phyloP scores from a whole-genome alignment of 2,797 vertebrate genomes.

The Picus viridis region DNA sequence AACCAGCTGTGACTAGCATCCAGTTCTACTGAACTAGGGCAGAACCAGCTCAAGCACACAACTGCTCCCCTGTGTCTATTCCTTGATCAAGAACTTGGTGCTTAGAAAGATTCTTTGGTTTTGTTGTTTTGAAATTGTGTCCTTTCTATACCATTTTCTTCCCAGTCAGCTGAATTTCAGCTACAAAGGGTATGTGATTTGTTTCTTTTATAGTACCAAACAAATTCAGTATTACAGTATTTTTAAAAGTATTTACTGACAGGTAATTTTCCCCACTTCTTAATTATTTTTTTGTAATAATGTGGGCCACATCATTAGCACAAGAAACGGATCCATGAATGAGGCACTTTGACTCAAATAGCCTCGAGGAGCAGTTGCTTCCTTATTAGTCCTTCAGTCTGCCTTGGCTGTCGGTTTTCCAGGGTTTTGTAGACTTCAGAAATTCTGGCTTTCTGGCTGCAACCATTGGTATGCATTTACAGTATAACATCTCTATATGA shows the following conservation, averaged over 20 bases:
- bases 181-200: not conserved
- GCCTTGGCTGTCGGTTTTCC: not conserved
- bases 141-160: not conserved
- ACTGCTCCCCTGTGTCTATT: not conserved
- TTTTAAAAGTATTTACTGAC: not conserved
- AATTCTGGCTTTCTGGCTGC: not conserved
- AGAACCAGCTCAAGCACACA: not conserved
- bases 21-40: not conserved
- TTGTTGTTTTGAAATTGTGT: not conserved
- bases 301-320: not conserved
- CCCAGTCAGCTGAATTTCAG: not conserved
- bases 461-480: not conserved
- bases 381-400: not conserved
- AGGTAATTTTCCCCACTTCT: not conserved
- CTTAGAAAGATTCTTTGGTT: not conserved
- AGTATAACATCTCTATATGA: not conserved
- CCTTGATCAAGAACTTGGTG: not conserved
- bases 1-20: not conserved
- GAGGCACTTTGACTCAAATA: not conserved
- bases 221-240: not conserved
- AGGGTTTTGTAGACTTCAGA: not conserved
- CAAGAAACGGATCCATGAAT: not conserved
- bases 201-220: not conserved
- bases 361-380: not conserved
- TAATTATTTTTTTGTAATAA: not conserved